phyloP scores from a whole-genome alignment of 2,797 vertebrate species.

The Mormyrus hasselquistii region DNA sequence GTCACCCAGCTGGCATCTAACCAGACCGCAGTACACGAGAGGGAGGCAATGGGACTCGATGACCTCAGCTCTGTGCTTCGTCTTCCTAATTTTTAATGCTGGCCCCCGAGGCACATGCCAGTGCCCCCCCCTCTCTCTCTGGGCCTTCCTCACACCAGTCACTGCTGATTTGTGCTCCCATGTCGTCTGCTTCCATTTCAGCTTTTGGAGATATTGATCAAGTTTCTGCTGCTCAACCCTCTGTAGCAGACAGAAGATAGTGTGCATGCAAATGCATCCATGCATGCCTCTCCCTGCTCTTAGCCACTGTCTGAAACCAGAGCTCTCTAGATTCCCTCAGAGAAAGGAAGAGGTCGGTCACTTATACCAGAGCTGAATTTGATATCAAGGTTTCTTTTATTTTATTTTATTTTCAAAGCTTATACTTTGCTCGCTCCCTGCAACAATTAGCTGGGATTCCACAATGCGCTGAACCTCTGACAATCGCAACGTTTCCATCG shows the following conservation, averaged over 20 bases:
- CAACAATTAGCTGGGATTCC: slow-evolving; percentile 12
- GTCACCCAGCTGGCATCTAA: neutral
- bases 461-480: neutral
- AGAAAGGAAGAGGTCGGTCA: neutral
- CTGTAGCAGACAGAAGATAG: neutral
- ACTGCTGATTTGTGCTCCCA: neutral
- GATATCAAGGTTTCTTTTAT: neutral
- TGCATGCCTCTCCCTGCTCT: neutral
- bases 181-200: neutral
- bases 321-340: neutral
- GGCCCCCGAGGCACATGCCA: neutral
- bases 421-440: neutral
- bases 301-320: neutral
- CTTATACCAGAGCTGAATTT: neutral
- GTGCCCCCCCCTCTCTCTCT: neutral
- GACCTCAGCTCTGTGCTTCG: neutral
- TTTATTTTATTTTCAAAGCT: neutral
- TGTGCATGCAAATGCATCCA: neutral
- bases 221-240: neutral
- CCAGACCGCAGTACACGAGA: neutral
- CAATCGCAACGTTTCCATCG: neutral
- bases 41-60: neutral
- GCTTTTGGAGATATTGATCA: slow-evolving; percentile 3
- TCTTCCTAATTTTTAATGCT: neutral
- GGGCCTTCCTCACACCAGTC: neutral